Base-by-base conservation (phyloP, 2,888 invertebrate species). In the Myopa tessellatipennis region DNA sequence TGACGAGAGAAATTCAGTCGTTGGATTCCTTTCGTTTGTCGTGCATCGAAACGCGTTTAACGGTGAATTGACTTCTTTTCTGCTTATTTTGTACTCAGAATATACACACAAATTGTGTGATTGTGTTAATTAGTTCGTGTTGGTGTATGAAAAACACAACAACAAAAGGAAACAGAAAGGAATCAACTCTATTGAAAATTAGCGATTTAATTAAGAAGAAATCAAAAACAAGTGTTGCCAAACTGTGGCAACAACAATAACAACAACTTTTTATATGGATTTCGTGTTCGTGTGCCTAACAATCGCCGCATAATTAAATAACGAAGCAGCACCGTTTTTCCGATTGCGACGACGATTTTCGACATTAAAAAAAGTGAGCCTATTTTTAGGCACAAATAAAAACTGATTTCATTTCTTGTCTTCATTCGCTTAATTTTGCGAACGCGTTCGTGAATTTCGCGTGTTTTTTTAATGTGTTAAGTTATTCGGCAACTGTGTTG, bases 1-100 rank as follows among this genome's bases (percentile, higher is more conserved):
- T 61, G 63, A 40, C 45, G 72, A 60, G 72, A 38, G 16, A 55
- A 72, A 38, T 14, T 87, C 83, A 87, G 86, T 87, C 87, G 86
- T 85, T 86, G 86, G 85, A 84, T 85, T 85, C 82, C 84, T 83
- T 85, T 87, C 87, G 87, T 84, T 83, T 84, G 85, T 83, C 84
- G 85, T 85, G 85, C 81, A 84, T 81, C 80, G 80, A 69, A 65
- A 63, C 65, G 74, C 78, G 65, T 50, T n/a, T 65, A 50, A 74
- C 65, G 74, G 67, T 72, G 40, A 40, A 36, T 16, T 36, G 12
- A 38, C 5, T 3, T 65, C 55, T 26, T 55, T 14, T 55, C 10
- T 36, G 52, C 4, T 26, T 34, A 10, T 34, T 10, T 52, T 69
- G 14, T n/a, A 5, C 52, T 18, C 26, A 63, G n/a, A 63, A 36